Conservation (phyloP, 2,797 vertebrate species). For the Muscicapa striata region DNA sequence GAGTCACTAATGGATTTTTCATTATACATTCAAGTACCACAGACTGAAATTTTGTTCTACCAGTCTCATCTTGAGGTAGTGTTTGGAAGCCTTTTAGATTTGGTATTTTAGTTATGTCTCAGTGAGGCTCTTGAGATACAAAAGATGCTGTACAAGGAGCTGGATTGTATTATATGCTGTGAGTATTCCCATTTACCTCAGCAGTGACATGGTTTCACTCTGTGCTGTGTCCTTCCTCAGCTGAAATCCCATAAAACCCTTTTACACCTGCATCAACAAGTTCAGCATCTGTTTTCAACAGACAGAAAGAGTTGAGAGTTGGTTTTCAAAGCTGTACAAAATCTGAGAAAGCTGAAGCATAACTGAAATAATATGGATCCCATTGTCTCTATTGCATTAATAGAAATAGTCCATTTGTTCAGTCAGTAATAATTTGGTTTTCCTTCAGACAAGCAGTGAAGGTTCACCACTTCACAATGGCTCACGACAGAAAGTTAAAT, state of each 20-base stretch:
- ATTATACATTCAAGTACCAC: conserved; percentile 39
- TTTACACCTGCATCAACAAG: not conserved
- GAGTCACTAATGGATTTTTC: conserved; percentile 70
- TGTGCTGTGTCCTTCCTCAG: not conserved
- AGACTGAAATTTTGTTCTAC: conserved; percentile 41
- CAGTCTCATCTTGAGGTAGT: not conserved
- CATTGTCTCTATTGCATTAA: not conserved
- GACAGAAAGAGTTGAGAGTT: not conserved
- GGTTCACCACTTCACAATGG: not conserved
- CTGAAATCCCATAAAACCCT: not conserved
- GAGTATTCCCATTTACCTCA: not conserved
- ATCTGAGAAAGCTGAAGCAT: not conserved
- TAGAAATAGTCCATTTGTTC: not conserved
- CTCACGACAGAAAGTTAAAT: not conserved
- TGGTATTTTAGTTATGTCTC: conserved; percentile 37
- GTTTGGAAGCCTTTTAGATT: conserved; percentile 38
- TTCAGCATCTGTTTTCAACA: not conserved
- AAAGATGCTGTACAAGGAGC: not conserved
- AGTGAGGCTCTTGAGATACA: not conserved
- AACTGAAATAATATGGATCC: not conserved
- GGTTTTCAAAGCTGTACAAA: not conserved
- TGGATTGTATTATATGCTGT: not conserved
- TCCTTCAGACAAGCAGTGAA: not conserved
- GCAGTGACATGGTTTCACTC: not conserved
- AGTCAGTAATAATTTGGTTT: not conserved